These are phyloP conservation scores for Phocoena phocoena DNA, from an alignment of 2,113 vertebrate species.

Conservation along the genomic window DNA sequence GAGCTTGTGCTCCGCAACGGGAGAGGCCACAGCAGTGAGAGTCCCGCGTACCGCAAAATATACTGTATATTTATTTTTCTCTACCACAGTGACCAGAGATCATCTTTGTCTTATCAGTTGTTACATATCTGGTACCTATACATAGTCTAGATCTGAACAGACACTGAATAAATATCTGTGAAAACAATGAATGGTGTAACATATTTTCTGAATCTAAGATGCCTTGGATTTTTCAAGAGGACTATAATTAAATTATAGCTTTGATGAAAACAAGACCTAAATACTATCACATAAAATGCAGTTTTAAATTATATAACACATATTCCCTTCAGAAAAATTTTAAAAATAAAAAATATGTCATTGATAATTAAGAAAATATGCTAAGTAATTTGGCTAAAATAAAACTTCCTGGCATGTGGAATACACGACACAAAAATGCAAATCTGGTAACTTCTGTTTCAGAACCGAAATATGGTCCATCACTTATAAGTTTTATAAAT, in stretches of 20 bases:
- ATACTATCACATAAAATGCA: not conserved
- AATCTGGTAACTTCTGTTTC: not conserved
- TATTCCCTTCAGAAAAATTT: not conserved
- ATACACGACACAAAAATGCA: not conserved
- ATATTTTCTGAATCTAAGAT: not conserved
- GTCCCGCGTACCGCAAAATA: not conserved
- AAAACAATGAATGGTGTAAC: not conserved
- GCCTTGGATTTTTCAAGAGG: not conserved
- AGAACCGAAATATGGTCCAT: not conserved
- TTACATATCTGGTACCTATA: not conserved
- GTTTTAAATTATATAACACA: not conserved
- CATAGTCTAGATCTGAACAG: not conserved
- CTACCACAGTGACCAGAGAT: not conserved
- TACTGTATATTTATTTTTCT: not conserved
- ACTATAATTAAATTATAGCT: not conserved
- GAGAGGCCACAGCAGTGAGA: too few relatives aligned
- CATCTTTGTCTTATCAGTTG: not conserved
- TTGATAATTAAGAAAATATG: not conserved
- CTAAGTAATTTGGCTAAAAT: not conserved
- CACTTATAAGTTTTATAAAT: conserved; percentile 16
- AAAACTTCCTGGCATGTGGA: not conserved
- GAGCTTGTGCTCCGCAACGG: too few relatives aligned
- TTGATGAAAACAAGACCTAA: not conserved
- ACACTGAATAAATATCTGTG: not conserved
- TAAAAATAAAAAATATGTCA: not conserved